These are phyloP conservation scores for Ectropis crepuscularia DNA, from an alignment of 2,888 invertebrate genomes.

Conservation along the genomic window DNA sequence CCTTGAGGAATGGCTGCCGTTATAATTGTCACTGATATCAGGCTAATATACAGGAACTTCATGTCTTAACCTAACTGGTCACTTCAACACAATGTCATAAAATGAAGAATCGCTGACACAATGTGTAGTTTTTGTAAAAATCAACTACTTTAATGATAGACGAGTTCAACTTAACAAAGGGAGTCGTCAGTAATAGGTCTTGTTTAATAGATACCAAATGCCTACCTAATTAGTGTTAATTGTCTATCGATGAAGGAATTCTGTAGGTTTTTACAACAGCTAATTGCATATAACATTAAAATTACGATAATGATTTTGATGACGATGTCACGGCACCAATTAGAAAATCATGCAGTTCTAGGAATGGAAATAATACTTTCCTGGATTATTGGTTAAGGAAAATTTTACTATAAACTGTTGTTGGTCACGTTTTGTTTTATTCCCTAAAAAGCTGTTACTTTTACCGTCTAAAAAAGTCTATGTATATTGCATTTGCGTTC, in stretches of 20 bases:
- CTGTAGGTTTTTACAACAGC: conserved; percentile 14
- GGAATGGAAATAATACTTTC: conserved; percentile 37
- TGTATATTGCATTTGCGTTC: too few relatives aligned
- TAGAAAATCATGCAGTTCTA: conserved; percentile 35
- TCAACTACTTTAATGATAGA: conserved; percentile 13
- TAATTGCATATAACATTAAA: conserved; percentile 24
- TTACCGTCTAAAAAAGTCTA: too few relatives aligned
- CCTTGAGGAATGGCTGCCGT: conserved; percentile 26
- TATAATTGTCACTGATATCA: conserved; percentile 5
- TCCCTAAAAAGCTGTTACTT: neutral
- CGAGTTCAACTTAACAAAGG: conserved; percentile 20
- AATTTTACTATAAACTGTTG: conserved; percentile 18
- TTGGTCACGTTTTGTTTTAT: conserved; percentile 16
- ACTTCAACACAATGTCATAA: conserved; percentile 10
- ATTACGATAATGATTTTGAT: conserved; percentile 30
- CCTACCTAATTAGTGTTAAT: conserved; percentile 32
- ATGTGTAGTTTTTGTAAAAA: conserved; percentile 20
- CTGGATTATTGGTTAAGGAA: conserved; percentile 25
- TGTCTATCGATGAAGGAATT: conserved; percentile 32
- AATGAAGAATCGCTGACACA: conserved; percentile 10
- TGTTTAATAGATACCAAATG: conserved; percentile 28
- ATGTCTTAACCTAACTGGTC: conserved; percentile 9
- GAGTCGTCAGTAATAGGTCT: neutral
- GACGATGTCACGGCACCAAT: conserved; percentile 36
- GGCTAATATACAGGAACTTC: conserved; percentile 17